A percentile compares a stretch with the other conserved stretches of the same genome.
Evolutionary conservation across 2,888 invertebrate genomes (phyloP).

Genomic region (Brachyptera putata): DNA sequence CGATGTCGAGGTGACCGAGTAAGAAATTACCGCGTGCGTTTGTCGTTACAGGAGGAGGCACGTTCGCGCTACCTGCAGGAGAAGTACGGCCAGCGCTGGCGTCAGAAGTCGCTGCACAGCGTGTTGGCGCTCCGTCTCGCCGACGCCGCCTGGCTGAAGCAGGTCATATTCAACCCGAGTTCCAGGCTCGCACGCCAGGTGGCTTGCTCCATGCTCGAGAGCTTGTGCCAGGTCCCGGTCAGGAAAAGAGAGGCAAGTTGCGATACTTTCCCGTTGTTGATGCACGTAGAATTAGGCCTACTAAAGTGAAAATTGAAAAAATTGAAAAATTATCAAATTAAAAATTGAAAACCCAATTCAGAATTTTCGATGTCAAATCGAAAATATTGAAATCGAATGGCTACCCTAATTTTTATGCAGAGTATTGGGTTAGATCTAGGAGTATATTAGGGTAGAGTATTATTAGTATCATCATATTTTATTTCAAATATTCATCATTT

Average conservation of each 20-base stretch:
- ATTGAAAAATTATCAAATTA: too few relatives aligned
- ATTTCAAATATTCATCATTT: too few relatives aligned
- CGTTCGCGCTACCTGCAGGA: conserved; percentile 61
- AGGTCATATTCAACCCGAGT: conserved; percentile 88
- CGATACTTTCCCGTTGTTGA: too few relatives aligned
- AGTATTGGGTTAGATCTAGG: too few relatives aligned
- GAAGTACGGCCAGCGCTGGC: conserved; percentile 72
- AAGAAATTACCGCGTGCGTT: too few relatives aligned
- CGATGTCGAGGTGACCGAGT: too few relatives aligned
- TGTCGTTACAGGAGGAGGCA: conserved; percentile 43
- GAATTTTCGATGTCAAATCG: conserved; percentile 3
- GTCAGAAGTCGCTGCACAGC: conserved; percentile 44
- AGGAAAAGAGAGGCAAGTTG: conserved; percentile 62
- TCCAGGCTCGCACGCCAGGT: conserved; percentile 84
- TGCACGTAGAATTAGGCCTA: too few relatives aligned
- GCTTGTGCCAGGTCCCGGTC: conserved; percentile 66
- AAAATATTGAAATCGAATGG: too few relatives aligned
- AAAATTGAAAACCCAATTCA: not conserved
- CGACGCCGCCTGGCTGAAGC: conserved; percentile 80
- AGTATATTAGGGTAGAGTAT: too few relatives aligned
- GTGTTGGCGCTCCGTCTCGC: conserved; percentile 58
- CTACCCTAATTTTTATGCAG: too few relatives aligned
- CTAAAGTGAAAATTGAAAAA: too few relatives aligned
- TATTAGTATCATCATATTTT: too few relatives aligned
- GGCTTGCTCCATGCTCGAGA: conserved; percentile 83